Evolutionary conservation across 2,888 invertebrate species (phyloP).

Genomic region (Diploptera punctata): DNA sequence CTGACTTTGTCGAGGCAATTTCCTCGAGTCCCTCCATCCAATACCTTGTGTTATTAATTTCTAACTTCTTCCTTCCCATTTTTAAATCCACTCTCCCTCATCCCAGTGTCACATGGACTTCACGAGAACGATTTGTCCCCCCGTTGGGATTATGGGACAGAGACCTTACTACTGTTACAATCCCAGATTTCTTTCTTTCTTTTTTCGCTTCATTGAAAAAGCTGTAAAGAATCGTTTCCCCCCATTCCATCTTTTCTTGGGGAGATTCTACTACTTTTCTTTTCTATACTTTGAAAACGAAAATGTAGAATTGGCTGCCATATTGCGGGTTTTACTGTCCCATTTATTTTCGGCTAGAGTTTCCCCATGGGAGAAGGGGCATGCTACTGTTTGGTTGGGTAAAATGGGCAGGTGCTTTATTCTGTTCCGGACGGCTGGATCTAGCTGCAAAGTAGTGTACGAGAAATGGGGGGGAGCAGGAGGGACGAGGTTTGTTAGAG

Average conservation of each 20-base stretch:
- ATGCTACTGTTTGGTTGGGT: conserved; percentile 13
- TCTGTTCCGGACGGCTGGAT: conserved; percentile 31
- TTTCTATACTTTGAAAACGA: conserved; percentile 14
- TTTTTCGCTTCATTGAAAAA: not conserved
- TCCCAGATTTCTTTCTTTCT: not conserved
- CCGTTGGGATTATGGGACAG: not conserved
- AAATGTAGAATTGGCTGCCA: conserved; percentile 40
- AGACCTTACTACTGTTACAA: not conserved
- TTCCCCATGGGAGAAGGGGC: conserved; percentile 18
- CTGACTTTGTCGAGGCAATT: too few relatives aligned
- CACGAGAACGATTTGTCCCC: not conserved
- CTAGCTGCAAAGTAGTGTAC: not conserved
- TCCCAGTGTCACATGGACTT: not conserved
- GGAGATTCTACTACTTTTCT: not conserved
- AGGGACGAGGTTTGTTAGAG: not conserved
- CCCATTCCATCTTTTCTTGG: not conserved
- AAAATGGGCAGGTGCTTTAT: conserved; percentile 36
- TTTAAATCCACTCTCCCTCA: not conserved
- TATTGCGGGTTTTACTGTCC: conserved; percentile 41
- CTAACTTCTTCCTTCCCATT: not conserved
- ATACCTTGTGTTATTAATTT: not conserved
- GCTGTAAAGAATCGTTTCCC: not conserved
- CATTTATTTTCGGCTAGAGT: conserved; percentile 38
- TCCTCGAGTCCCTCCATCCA: not conserved
- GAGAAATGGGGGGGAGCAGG: not conserved